Conservation (phyloP, 2,113 vertebrate species). For the Ondatra zibethicus region DNA sequence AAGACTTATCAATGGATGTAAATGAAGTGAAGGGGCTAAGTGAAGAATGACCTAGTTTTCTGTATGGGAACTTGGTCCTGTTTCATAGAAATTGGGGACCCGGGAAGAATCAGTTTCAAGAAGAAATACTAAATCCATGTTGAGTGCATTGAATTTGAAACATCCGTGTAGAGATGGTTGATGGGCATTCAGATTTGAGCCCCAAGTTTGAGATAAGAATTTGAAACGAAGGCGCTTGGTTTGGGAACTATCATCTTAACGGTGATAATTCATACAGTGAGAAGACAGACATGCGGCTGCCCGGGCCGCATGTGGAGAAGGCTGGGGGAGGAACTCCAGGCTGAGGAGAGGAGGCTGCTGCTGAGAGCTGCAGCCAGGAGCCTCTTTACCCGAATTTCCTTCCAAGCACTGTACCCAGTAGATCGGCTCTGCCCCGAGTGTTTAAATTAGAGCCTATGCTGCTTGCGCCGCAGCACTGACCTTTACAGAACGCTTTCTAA, state of each 20-base stretch:
- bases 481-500: background rate
- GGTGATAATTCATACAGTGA: background rate
- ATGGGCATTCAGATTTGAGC: background rate
- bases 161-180: background rate
- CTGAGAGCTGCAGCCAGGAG: background rate
- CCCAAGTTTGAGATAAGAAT: background rate
- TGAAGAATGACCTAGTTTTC: background rate
- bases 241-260: background rate
- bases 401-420: background rate
- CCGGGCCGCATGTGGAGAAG: background rate
- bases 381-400: background rate
- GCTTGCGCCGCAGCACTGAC: background rate
- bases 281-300: background rate
- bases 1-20: background rate
- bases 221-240: background rate
- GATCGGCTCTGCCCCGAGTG: background rate
- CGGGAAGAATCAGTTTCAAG: background rate
- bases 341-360: background rate
- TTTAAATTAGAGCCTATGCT: background rate
- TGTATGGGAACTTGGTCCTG: background rate
- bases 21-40: background rate
- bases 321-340: background rate
- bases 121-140: background rate
- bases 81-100: conserved; percentile 16
- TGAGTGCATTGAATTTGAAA: background rate